These are phyloP conservation scores for Cichlasoma orientale DNA, from an alignment of 2,797 vertebrate genomes.

Conservation along the genomic window DNA sequence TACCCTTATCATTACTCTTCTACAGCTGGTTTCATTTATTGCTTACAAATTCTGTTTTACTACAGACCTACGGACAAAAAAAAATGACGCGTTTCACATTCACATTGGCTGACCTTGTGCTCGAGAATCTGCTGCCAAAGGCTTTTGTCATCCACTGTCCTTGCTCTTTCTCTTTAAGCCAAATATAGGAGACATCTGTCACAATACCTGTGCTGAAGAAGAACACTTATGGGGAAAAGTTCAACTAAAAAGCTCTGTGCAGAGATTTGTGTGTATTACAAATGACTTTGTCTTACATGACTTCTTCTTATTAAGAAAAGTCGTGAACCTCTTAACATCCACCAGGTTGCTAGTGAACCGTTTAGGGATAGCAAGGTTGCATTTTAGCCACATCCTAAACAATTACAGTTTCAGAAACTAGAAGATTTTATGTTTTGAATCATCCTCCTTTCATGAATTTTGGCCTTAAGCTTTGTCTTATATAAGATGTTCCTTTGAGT, in stretches of 20 bases:
- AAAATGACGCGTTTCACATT: background rate
- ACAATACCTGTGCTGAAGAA: background rate
- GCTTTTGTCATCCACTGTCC: background rate
- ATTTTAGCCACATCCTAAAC: background rate
- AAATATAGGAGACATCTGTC: background rate
- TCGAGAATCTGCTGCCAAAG: background rate
- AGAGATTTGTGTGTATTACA: background rate
- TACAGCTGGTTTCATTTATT: background rate
- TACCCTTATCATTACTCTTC: conserved; percentile 6
- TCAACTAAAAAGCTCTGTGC: background rate
- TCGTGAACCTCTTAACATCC: background rate
- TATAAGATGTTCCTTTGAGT: too few relatives aligned
- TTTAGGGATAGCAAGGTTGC: background rate
- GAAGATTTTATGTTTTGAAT: background rate
- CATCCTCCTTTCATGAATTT: too few relatives aligned
- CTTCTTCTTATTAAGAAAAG: background rate
- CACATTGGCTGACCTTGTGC: conserved; percentile 23
- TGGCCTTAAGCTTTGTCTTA: too few relatives aligned
- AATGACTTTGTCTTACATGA: background rate
- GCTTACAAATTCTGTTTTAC: background rate
- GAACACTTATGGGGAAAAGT: background rate
- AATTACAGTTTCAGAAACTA: background rate
- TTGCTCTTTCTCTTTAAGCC: background rate
- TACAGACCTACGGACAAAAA: background rate
- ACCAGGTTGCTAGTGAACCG: background rate